These are phyloP conservation scores for Anoncus sp. DNA, from an alignment of 2,888 invertebrate species.

Conservation along the genomic window DNA sequence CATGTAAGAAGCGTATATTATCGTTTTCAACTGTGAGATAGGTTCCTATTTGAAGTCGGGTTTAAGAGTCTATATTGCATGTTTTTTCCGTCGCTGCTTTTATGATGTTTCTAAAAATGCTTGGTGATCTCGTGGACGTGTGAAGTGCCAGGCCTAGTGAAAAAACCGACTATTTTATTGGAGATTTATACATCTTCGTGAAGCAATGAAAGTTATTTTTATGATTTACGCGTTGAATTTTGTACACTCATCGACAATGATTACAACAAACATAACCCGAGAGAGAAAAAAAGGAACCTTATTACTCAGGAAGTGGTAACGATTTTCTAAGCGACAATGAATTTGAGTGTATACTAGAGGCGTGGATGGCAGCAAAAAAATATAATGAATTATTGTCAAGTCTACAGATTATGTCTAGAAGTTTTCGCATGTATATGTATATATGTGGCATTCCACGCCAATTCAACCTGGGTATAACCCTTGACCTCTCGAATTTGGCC, in stretches of 20 bases:
- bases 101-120: conserved; percentile 78
- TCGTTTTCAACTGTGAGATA: conserved; percentile 72
- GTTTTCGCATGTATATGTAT: conserved; percentile 73
- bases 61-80: conserved; percentile 56
- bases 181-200: conserved; percentile 49
- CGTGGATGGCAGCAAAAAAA: conserved; percentile 65
- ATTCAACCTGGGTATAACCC: too few species aligned
- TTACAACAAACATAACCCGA: conserved; percentile 9
- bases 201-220: conserved; percentile 65
- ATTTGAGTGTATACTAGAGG: conserved; percentile 71
- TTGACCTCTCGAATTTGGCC: too few species aligned
- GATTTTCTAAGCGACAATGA: conserved; percentile 72
- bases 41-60: conserved; percentile 76
- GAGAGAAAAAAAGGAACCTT: conserved; percentile 65
- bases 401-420: conserved; percentile 79
- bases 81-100: conserved; percentile 33
- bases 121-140: conserved; percentile 76
- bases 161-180: conserved; percentile 49
- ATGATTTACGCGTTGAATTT: conserved; percentile 59
- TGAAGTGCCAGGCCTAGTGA: conserved; percentile 75
- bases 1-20: conserved; percentile 73
- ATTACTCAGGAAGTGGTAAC: conserved; percentile 73
- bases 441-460: too few species aligned
- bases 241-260: conserved; percentile 55
- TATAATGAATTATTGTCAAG: conserved; percentile 79